Evolutionary conservation across 2,797 vertebrate species (phyloP), one percentile per base, ranked within the genome.

Genomic region (Artibeus lituratus): DNA sequence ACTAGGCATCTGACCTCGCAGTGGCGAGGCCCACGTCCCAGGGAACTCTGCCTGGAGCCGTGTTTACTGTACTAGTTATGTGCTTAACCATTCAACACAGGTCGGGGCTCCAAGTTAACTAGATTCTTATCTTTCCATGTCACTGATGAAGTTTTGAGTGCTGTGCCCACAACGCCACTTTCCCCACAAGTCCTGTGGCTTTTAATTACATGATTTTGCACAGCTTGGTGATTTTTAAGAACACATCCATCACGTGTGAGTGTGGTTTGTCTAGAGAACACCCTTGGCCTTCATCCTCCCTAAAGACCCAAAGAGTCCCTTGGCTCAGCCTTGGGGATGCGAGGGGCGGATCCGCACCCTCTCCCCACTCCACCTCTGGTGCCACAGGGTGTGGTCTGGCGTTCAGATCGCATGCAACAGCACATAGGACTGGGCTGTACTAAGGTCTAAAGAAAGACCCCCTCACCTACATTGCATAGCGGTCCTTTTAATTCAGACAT

Each of bases 201-300:
- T 44, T 49, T 18, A 21, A n/a, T 0, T 6, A 55, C 1, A 1
- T 18, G 21, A 0, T 12, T n/a, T 4, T 76, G 18, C 29, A 4
- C 1, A 24, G 9, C 0, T 4, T 0, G 1, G 44, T 21, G 6
- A 37, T 8, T 24, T 53, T 29, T 5, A 77, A 53, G 11, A 44
- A 72, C 0, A 3, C 15, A 0, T 4, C 15, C 1, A 19, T 16
- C 16, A 11, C 0, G 0, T 16, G 35, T 15, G 85, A 62, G 7
- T 10, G 7, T 0, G 3, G 32, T 10, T 69, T 87, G 24, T 39
- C 85, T 42, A 51, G 49, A 88, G 21, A 26, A 74, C 53, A 22
- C 5, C 24, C 53, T 12, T 32, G n/a, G 14, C 51, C 19, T n/a
- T n/a, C 26, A 5, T 24, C 1, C 9, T 55, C 87, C 53, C 21